Percentiles rank a stretch among this genome's conserved stretches.
Evolutionary conservation across 2,888 invertebrate genomes (phyloP).

Genomic region (Ichneumoninae sp.): DNA sequence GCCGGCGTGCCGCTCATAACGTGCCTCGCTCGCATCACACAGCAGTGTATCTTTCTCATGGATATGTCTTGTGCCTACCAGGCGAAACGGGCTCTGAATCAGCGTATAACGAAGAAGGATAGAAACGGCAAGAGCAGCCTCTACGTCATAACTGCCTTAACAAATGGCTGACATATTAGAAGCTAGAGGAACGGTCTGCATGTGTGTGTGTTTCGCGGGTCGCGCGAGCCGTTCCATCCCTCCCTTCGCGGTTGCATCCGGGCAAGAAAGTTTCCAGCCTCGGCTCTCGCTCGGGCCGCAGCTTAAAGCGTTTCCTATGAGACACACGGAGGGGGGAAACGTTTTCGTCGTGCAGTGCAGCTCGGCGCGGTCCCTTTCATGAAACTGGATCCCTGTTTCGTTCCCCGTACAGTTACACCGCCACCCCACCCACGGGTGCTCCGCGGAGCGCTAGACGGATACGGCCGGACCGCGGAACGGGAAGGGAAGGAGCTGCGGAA

Average conservation of each 20-base stretch:
- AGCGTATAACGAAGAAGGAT: constrained; percentile 24
- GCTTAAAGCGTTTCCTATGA: constrained; percentile 1
- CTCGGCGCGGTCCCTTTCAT: constrained; percentile 80
- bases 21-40: constrained; percentile 59
- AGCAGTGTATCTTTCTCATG: constrained; percentile 36
- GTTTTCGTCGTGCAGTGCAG: constrained; percentile 17
- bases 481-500: constrained; percentile 59
- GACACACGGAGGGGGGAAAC: background rate
- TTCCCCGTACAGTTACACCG: constrained; percentile 60
- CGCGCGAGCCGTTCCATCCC: constrained; percentile 58
- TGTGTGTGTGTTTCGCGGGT: constrained; percentile 59
- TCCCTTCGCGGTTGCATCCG: constrained; percentile 48
- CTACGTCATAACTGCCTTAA: constrained; percentile 80
- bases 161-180: constrained; percentile 83
- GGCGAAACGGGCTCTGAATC: constrained; percentile 16
- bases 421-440: constrained; percentile 73
- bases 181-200: constrained; percentile 74
- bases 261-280: constrained; percentile 51
- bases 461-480: background rate
- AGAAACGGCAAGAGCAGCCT: constrained; percentile 36
- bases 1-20: constrained; percentile 61
- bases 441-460: background rate
- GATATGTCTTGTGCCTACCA: constrained; percentile 25
- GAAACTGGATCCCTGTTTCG: constrained; percentile 81
- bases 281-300: constrained; percentile 23